Evolutionary conservation across 2,797 vertebrate species (phyloP), one percentile per base, ranked within the genome.

Genomic region (Pteropus rufus): DNA sequence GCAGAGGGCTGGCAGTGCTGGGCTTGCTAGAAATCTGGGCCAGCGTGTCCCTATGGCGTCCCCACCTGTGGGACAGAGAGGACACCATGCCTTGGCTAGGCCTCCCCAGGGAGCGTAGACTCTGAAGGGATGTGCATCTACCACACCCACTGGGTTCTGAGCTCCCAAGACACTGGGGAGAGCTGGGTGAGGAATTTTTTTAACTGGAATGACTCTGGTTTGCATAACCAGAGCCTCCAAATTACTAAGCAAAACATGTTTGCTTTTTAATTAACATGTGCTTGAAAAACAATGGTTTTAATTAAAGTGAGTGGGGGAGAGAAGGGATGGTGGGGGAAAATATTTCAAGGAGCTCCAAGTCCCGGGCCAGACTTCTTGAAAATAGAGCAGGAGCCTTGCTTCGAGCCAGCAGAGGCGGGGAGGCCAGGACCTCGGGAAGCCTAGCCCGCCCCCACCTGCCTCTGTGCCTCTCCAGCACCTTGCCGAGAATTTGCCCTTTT

Each of bases 261-360:
- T 97, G 96, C 91, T 98, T 97, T 97, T 97, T 98, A 97, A 98
- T 98, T 98, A 97, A 97, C 97, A 97, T 97, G 95, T 96, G 94
- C 94, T 95, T 97, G 91, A 54, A 95, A 96, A 97, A 97, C 96
- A 97, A 96, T 98, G 97, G 96, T 97, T 97, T 97, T 97, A 89
- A 97, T 97, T 97, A 97, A 96, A 97, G 94, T 84, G 96, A 82
- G 93, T 95, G 86, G 83, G 94, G 90, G 82, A 93, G 56, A 93
- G 69, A 86, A 89, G 58, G 73, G 69, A 88, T 36, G 19, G 16
- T 64, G 60, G 44, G 73, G 89, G 76, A 86, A 85, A 93, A 94
- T 75, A 95, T 91, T 96, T 87, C 92, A 85, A 94, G 91, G 88
- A 82, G 65, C 46, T 93, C 92, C 87, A 89, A 96, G 79, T 72